These are phyloP conservation scores for Leptoclinus maculatus DNA, from an alignment of 2,797 vertebrate genomes.

Conservation along the genomic window DNA sequence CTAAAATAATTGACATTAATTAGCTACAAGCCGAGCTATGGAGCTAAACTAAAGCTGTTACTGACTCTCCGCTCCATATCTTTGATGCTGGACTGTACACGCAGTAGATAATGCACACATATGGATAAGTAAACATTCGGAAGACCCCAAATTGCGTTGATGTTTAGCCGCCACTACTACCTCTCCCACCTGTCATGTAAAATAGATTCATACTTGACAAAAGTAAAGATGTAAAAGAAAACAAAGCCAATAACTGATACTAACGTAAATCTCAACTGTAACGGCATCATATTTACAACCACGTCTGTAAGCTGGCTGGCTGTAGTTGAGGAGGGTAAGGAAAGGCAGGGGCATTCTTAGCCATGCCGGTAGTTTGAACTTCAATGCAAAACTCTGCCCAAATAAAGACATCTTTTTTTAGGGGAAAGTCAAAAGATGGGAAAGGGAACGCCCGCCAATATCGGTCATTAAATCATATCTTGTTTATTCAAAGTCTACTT, in stretches of 20 bases:
- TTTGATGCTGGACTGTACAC: conserved; percentile 14
- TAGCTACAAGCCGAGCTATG: conserved; percentile 22
- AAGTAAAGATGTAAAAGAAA: not conserved
- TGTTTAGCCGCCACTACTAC: not conserved
- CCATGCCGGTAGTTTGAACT: not conserved
- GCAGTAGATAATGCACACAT: not conserved
- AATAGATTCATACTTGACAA: not conserved
- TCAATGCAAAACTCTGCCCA: not conserved
- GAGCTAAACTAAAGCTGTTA: conserved; percentile 29
- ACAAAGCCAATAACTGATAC: not conserved
- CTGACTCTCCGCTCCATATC: conserved; percentile 2
- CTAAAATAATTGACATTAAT: conserved; percentile 46
- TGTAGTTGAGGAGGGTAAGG: not conserved
- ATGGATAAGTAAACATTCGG: conserved; percentile 16
- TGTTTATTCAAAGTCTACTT: not conserved
- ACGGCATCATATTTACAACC: not conserved
- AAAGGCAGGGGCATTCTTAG: not conserved
- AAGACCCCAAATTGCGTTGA: conserved; percentile 14
- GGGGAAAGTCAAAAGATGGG: not conserved
- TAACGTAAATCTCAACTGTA: not conserved
- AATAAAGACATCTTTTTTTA: not conserved
- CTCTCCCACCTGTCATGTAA: not conserved
- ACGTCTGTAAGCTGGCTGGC: not conserved
- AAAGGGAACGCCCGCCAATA: not conserved
- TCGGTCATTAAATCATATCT: not conserved